Evolutionary conservation across 2,113 vertebrate species (phyloP).

Genomic region (Elephas maximus): DNA sequence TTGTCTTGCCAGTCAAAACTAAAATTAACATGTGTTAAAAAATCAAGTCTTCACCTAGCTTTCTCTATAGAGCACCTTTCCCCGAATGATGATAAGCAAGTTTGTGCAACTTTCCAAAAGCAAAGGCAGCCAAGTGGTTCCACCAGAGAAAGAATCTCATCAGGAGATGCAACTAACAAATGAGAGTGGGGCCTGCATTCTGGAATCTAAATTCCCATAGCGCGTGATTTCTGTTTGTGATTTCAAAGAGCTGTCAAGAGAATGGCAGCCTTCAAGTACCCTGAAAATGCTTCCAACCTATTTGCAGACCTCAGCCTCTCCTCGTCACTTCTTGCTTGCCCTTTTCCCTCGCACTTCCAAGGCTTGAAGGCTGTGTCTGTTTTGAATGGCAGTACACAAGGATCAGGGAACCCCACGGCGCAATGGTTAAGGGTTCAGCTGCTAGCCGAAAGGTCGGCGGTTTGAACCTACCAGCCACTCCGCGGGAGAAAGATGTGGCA

Average conservation of each 20-base stretch:
- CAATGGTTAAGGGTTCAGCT: background rate
- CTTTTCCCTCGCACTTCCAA: background rate
- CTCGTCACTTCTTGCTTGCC: background rate
- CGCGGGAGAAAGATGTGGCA: background rate
- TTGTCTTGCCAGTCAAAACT: background rate
- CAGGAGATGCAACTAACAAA: background rate
- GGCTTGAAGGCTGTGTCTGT: background rate
- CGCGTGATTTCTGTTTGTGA: background rate
- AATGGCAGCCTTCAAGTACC: background rate
- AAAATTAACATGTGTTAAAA: slow-evolving; percentile 43
- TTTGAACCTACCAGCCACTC: background rate
- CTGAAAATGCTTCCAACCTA: background rate
- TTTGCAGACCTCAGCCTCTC: background rate
- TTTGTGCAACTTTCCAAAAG: slow-evolving; percentile 60
- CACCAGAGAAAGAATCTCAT: slow-evolving; percentile 67
- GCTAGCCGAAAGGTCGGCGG: background rate
- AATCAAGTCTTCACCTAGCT: slow-evolving; percentile 27
- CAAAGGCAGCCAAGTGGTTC: background rate
- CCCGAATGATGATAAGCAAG: slow-evolving; percentile 23
- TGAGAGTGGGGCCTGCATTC: background rate
- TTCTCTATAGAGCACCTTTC: slow-evolving; percentile 61
- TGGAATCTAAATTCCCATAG: slow-evolving; percentile 3
- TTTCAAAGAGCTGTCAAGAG: background rate
- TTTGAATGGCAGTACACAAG: background rate
- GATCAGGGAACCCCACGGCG: background rate